Evolutionary conservation across 2,113 vertebrate species (phyloP).

Genomic region (Garra rufa): DNA sequence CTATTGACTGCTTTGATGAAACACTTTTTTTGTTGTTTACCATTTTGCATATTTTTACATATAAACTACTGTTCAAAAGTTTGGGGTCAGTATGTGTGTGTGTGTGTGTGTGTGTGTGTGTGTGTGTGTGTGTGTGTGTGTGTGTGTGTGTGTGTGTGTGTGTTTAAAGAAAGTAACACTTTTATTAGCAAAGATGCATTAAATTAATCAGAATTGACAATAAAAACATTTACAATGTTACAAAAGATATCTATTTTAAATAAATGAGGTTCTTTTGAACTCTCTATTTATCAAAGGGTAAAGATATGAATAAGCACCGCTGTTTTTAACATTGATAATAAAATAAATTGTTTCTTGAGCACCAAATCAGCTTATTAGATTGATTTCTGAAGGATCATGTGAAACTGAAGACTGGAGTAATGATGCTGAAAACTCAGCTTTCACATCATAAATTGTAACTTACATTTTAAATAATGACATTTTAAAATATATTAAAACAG

Average conservation of each 20-base stretch:
- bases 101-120: background rate
- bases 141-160: background rate
- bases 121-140: background rate
- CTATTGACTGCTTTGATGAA: background rate
- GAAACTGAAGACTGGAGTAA: background rate
- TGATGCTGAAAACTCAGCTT: no score
- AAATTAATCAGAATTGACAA: background rate
- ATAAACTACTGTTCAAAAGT: background rate
- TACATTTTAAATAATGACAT: no score
- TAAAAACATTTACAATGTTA: background rate
- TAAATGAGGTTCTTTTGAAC: background rate
- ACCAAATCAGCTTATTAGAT: background rate
- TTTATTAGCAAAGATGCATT: background rate
- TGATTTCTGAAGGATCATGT: background rate
- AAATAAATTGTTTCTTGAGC: background rate
- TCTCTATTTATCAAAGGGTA: background rate
- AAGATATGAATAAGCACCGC: background rate
- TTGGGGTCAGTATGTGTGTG: background rate
- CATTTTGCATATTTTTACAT: background rate
- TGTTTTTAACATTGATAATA: background rate
- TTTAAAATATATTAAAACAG: no score
- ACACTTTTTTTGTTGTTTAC: background rate
- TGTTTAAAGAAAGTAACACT: background rate
- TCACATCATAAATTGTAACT: no score
- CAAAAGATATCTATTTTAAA: background rate